phyloP scores from a whole-genome alignment of 2,113 vertebrate species.

The Calyptomena viridis region DNA sequence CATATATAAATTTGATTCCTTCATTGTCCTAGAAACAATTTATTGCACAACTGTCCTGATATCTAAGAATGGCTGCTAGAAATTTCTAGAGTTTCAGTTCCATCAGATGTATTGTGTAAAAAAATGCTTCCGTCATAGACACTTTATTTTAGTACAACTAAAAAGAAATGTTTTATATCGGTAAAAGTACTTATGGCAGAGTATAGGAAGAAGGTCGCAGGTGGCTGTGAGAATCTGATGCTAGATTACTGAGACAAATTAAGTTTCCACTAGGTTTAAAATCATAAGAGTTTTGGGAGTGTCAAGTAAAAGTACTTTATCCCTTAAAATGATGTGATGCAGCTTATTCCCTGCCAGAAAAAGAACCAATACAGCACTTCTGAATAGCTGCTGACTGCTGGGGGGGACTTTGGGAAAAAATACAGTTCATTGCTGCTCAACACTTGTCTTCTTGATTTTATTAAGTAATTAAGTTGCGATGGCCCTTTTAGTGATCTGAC shows the following conservation, averaged over 20 bases:
- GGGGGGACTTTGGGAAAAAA: background rate
- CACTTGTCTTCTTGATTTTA: constrained; percentile 14
- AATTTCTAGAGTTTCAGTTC: background rate
- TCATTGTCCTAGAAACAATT: background rate
- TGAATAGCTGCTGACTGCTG: background rate
- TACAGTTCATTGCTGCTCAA: background rate
- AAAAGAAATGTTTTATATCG: background rate
- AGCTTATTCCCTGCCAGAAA: background rate
- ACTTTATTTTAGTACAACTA: background rate
- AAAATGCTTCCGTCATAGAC: background rate
- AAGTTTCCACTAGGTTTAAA: background rate
- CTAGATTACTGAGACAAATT: background rate
- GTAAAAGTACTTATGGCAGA: background rate
- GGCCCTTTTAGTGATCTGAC: background rate
- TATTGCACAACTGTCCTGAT: background rate
- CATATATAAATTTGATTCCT: background rate
- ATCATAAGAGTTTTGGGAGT: background rate
- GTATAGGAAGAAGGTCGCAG: background rate
- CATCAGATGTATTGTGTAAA: background rate
- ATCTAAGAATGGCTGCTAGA: background rate
- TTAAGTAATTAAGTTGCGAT: constrained; percentile 5
- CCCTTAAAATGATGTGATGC: background rate
- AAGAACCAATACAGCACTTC: background rate
- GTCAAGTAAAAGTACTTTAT: background rate
- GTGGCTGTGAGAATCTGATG: background rate